These are phyloP conservation scores for Omphaloscelis lunosa DNA, from an alignment of 2,888 invertebrate species.

Conservation along the genomic window DNA sequence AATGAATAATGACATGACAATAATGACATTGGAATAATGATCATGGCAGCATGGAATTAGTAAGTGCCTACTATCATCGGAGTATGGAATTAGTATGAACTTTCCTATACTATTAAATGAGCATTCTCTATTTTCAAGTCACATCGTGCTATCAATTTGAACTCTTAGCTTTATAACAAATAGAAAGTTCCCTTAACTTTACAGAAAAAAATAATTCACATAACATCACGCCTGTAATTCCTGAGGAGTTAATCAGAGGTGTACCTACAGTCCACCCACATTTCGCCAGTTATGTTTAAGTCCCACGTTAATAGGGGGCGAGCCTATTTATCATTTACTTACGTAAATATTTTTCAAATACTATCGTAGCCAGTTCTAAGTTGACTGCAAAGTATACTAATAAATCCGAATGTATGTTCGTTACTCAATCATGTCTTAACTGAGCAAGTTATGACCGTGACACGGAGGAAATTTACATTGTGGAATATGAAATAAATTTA, in stretches of 20 bases:
- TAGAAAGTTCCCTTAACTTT: constrained; percentile 38
- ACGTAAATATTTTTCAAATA: constrained; percentile 31
- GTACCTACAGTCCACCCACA: not conserved
- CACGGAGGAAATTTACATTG: constrained; percentile 56
- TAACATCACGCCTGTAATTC: not conserved
- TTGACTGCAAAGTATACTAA: constrained; percentile 28
- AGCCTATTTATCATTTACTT: not conserved
- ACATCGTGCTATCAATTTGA: constrained; percentile 52
- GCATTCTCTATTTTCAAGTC: no score
- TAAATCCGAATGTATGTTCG: constrained; percentile 41
- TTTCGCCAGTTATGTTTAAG: not conserved
- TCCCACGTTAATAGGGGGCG: no score
- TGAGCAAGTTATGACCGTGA: constrained; percentile 52
- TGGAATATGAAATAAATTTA: constrained; percentile 46
- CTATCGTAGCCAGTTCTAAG: constrained; percentile 26
- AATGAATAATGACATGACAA: no score
- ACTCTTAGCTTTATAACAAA: constrained; percentile 46
- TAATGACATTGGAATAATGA: no score
- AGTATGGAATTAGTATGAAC: no score
- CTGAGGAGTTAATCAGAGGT: no score
- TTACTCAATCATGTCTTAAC: constrained; percentile 52
- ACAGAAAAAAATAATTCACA: constrained; percentile 26
- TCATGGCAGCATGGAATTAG: no score
- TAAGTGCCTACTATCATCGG: no score
- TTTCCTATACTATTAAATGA: no score